Evolutionary conservation across 1,140 invertebrate species (phyloP), one percentile per base, ranked within the genome.

Genomic region (Zaprionus davidi): DNA sequence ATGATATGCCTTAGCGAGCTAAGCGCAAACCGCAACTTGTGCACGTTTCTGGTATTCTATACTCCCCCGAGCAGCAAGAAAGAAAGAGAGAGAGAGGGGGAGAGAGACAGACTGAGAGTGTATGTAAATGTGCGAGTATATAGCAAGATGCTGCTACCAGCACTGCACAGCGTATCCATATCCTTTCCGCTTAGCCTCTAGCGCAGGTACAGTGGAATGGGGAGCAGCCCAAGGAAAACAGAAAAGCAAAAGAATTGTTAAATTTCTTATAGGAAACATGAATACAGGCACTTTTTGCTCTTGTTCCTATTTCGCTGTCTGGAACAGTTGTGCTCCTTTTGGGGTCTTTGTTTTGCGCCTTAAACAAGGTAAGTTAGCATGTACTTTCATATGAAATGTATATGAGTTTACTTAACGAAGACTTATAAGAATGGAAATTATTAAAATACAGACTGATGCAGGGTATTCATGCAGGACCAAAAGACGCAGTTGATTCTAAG

Each of bases 11-110:
- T 56, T 82, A 56, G 12, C 46, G 17, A 46, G 41, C 41, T 46
- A 62, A 64, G 38, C 36, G 56, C 49, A 87, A 91, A 87, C 88
- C 83, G 66, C 87, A 91, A 87, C 87, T 91, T 91, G 87, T 79
- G 88, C 87, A 91, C 87, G 87, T 87, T 88, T 86, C 74, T 72
- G 44, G 67, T 63, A 57, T 65, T 60, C 17, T 4, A 34, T 51
- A 51, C 46, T 51, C 46, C 46, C 46, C 22, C 46, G 4, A 20
- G 2, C 20, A 46, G 41, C n/a, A 3, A 44, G 7, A 44, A n/a
- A 44, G 41, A 44, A 5, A 7, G 41, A 9, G 41, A 3, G n/a
- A 44, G n/a, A 22, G 22, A 22, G 7, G 15, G 38, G 7, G 2
- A 15, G 36, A 4, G 2, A 15, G 36, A 4, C 36, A 15, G 38